Conservation (phyloP, 2,888 invertebrate species). For the Napeogenes sylphis region DNA sequence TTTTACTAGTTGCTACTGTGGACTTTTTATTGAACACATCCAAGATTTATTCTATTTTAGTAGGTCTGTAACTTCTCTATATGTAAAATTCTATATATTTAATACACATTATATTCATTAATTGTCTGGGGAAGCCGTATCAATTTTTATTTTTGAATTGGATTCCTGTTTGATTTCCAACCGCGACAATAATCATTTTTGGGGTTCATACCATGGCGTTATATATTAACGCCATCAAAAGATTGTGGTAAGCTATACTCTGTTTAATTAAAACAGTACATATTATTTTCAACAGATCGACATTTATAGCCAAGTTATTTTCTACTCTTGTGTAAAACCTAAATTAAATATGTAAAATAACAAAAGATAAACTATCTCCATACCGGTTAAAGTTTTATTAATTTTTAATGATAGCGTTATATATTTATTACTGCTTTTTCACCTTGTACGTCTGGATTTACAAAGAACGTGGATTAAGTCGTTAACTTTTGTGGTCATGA, state of each 20-base stretch:
- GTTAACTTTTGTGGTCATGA: conserved; percentile 42
- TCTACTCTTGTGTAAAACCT: no score
- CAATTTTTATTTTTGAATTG: no score
- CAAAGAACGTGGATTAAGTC: conserved; percentile 59
- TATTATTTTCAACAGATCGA: no score
- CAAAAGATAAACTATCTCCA: background rate
- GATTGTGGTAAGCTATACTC: no score
- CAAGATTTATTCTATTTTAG: conserved; percentile 17
- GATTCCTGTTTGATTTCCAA: no score
- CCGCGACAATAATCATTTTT: no score
- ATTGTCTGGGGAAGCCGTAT: background rate
- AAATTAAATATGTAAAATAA: no score
- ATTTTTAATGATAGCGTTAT: conserved; percentile 7
- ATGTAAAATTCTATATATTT: background rate
- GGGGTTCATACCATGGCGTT: no score
- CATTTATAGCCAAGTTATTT: no score
- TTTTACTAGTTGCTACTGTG: conserved; percentile 24
- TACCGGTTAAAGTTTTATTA: background rate
- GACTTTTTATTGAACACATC: conserved; percentile 20
- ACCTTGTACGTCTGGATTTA: conserved; percentile 15
- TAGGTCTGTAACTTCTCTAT: conserved; percentile 20
- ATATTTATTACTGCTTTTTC: conserved; percentile 6
- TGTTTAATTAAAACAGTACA: no score
- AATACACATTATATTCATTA: background rate
- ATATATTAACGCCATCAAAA: no score